Conservation (phyloP, 2,113 vertebrate species). For the Sus scrofa region T2T-Sscrofa CM000828.6:67241501-67242000, state of each 20-base stretch:
- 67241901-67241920: not conserved
- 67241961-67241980: not conserved
- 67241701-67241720: not conserved
- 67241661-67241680: not conserved
- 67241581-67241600: not conserved
- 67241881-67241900: not conserved
- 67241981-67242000: not conserved
- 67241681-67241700: not conserved
- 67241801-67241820: not conserved
- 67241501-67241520: not conserved
- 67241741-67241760: not conserved
- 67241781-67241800: accelerated
- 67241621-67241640: too few relatives aligned
- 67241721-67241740: not conserved
- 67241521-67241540: accelerated
- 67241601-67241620: not conserved
- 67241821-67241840: not conserved
- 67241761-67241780: accelerated
- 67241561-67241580: not conserved
- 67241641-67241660: not conserved
- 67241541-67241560: too few relatives aligned
- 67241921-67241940: not conserved
- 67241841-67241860: not conserved
- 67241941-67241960: not conserved
- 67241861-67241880: not conserved